Conservation (phyloP, 2,113 vertebrate species). For the Prunella himalayana region DNA sequence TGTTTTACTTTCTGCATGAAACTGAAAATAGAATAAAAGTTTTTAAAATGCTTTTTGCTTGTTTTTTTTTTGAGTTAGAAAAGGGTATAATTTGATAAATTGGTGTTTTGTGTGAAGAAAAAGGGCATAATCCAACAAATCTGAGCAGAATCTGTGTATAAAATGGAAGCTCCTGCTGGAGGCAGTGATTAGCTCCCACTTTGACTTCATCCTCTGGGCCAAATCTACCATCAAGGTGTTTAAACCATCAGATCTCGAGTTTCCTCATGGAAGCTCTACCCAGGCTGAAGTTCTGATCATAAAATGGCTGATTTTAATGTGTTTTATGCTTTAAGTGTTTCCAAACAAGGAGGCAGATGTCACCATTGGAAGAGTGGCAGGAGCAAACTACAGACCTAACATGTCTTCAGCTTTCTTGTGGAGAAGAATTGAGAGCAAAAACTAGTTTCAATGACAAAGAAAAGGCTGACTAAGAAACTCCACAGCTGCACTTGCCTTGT, state of each 20-base stretch:
- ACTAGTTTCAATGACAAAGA: background rate
- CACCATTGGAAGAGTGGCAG: background rate
- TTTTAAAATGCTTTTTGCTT: background rate
- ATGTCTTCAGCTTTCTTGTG: background rate
- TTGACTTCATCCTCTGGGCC: background rate
- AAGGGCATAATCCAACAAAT: background rate
- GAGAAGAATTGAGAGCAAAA: background rate
- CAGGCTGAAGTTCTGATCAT: background rate
- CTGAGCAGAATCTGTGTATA: background rate
- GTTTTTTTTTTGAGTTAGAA: background rate
- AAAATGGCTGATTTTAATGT: background rate
- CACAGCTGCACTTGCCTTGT: background rate
- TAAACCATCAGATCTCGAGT: background rate
- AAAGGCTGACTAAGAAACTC: constrained; percentile 3
- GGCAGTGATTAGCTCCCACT: background rate
- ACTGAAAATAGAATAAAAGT: background rate
- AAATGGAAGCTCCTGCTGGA: background rate
- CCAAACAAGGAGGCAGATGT: background rate
- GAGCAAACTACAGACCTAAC: background rate
- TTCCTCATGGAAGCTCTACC: background rate
- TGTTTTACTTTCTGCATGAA: background rate
- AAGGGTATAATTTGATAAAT: background rate
- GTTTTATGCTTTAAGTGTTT: background rate
- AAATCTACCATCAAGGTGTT: background rate
- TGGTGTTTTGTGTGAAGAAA: background rate